These are phyloP conservation scores for Parnassius apollo DNA, from an alignment of 2,888 invertebrate genomes.

Conservation along the genomic window DNA sequence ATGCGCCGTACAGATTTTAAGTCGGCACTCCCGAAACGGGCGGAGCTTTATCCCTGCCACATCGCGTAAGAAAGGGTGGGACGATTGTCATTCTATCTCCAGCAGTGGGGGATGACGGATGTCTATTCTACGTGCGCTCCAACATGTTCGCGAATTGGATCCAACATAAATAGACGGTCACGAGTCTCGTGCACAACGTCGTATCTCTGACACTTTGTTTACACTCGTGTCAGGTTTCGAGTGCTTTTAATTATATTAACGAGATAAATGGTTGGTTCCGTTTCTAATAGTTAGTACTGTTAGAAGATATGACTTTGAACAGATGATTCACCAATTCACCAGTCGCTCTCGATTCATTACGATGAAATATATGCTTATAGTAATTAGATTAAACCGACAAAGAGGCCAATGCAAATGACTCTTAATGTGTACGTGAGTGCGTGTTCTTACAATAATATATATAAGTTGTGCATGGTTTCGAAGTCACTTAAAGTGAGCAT, in stretches of 20 bases:
- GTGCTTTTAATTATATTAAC: constrained; percentile 16
- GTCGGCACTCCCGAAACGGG: constrained; percentile 39
- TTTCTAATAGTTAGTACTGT: constrained; percentile 4
- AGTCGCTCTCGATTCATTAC: too few species aligned
- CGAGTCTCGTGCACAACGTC: constrained; percentile 15
- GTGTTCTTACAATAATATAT: too few species aligned
- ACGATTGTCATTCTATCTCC: constrained; percentile 55
- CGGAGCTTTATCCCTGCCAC: constrained; percentile 43
- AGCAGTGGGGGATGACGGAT: constrained; percentile 76
- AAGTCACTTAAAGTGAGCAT: too few species aligned
- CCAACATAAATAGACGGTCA: constrained; percentile 58
- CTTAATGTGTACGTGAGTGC: too few species aligned
- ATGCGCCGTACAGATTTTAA: constrained; percentile 33
- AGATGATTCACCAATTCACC: too few species aligned
- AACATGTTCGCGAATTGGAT: constrained; percentile 71
- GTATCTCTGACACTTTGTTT: constrained; percentile 29
- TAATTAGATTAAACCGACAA: too few species aligned
- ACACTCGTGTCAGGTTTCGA: constrained; percentile 28
- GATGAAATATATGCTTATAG: too few species aligned
- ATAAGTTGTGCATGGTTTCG: too few species aligned
- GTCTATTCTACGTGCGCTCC: constrained; percentile 46
- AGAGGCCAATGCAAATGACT: too few species aligned
- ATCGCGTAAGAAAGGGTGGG: constrained; percentile 47
- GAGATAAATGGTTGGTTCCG: constrained; percentile 15
- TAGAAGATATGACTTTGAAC: not conserved